A percentile compares a stretch with the other conserved stretches of the same genome.
phyloP scores from a whole-genome alignment of 1,140 invertebrate genomes.

The Archegozetes longisetosus region DNA sequence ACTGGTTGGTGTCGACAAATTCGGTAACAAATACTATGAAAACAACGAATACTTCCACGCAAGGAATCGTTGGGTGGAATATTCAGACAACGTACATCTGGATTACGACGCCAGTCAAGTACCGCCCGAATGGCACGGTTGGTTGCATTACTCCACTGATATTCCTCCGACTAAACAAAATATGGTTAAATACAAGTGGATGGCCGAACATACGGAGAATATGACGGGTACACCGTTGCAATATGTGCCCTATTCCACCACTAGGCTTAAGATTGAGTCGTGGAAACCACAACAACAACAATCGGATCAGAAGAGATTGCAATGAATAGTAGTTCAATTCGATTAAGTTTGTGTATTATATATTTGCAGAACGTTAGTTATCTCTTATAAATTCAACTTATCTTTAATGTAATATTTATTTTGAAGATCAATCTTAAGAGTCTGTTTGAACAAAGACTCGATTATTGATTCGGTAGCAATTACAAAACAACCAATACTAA shows the following conservation, averaged over 20 bases:
- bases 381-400: too few species aligned
- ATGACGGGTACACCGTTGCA: slow-evolving; percentile 47
- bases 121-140: slow-evolving; percentile 68
- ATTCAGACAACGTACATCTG: slow-evolving; percentile 49
- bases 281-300: slow-evolving; percentile 47
- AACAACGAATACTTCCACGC: slow-evolving; percentile 76
- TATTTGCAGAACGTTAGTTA: too few species aligned
- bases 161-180: slow-evolving; percentile 40
- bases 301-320: neutral
- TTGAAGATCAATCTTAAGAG: too few species aligned
- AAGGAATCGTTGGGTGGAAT: slow-evolving; percentile 86
- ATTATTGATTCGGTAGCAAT: too few species aligned
- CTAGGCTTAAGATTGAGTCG: slow-evolving; percentile 58
- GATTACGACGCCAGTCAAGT: slow-evolving; percentile 90
- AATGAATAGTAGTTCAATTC: too few species aligned
- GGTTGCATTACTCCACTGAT: slow-evolving; percentile 71
- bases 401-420: too few species aligned
- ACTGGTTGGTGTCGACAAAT: slow-evolving; percentile 81
- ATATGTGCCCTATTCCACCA: slow-evolving; percentile 80
- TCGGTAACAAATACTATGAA: slow-evolving; percentile 92
- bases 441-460: too few species aligned
- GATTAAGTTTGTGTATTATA: too few species aligned
- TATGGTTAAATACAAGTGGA: slow-evolving; percentile 53
- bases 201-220: slow-evolving; percentile 65
- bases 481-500: too few species aligned